Conservation (phyloP, 2,113 vertebrate species). For the Nothocercus julius region DNA sequence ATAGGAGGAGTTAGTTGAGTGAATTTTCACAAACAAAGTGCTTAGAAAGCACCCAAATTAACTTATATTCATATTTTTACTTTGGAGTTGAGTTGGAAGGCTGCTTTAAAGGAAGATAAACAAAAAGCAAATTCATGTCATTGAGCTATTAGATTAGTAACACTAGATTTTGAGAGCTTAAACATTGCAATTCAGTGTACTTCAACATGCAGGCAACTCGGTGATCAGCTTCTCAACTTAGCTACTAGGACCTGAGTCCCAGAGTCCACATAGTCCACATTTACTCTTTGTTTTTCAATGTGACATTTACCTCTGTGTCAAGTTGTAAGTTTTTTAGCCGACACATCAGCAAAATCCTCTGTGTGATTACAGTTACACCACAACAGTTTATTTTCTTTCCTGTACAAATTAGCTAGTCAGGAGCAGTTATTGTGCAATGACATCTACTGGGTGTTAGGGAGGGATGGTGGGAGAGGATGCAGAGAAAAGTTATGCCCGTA, state of each 20-base stretch:
- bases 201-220: background rate
- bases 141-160: background rate
- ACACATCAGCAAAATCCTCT: background rate
- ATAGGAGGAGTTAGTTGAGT: background rate
- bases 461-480: background rate
- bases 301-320: background rate
- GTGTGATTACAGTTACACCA: background rate
- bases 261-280: fast-evolving
- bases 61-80: background rate
- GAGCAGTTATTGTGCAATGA: background rate
- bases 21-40: background rate
- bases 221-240: background rate
- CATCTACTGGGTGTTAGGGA: background rate
- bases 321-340: background rate
- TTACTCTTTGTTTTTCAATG: background rate
- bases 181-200: background rate
- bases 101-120: background rate
- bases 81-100: background rate
- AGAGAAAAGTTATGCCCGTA: background rate
- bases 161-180: background rate
- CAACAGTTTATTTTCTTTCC: background rate
- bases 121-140: background rate
- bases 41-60: background rate
- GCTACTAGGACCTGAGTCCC: background rate
- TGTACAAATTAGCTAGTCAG: background rate